Evolutionary conservation across 2,113 vertebrate genomes (phyloP), one percentile per base, ranked within the genome.

Genomic region (Odobenus rosmarus): DNA sequence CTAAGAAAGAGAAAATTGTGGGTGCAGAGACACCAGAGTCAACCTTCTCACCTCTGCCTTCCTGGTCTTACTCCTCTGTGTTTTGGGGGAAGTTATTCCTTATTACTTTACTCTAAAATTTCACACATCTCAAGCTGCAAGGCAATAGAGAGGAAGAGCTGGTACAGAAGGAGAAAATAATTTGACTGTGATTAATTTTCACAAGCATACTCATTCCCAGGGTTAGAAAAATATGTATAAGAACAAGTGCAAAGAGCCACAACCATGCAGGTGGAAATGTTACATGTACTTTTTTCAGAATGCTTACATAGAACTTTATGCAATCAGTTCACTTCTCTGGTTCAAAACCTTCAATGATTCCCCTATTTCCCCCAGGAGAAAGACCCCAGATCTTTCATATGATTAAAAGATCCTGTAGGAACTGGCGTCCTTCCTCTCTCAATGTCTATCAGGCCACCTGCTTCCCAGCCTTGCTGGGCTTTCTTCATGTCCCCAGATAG

Each of bases 181-280:
- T 93, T 90, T 76, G 16, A 79, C 15, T 64, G 5, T 72, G 71
- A 90, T 96, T 84, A 39, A 79, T 67, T 90, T 90, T 96, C 42
- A 79, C 26, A 80, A 69, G 21, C 49, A 93, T 21, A 10, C 4
- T 90, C n/a, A 5, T 80, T 74, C 16, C 62, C 49, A 53, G 10
- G 10, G 3, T 77, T 64, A 77, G n/a, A 26, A 2, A 76, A 94
- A 46, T 53, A 31, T 51, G 13, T 57, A 5, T 36, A 51, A 86
- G 74, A 26, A 21, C 64, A 86, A 77, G 14, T 26, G 1, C 49
- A 28, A 90, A 79, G 39, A 42, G n/a, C 26, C 19, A n/a, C 26
- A 59, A n/a, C 26, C 21, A 82, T 18, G n/a, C 6, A 5, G 21
- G 36, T 13, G 28, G 8, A 76, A 88, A 90, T 31, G 51, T 33